Conservation (phyloP, 2,888 invertebrate species). For the Frankliniella intonsa region DNA sequence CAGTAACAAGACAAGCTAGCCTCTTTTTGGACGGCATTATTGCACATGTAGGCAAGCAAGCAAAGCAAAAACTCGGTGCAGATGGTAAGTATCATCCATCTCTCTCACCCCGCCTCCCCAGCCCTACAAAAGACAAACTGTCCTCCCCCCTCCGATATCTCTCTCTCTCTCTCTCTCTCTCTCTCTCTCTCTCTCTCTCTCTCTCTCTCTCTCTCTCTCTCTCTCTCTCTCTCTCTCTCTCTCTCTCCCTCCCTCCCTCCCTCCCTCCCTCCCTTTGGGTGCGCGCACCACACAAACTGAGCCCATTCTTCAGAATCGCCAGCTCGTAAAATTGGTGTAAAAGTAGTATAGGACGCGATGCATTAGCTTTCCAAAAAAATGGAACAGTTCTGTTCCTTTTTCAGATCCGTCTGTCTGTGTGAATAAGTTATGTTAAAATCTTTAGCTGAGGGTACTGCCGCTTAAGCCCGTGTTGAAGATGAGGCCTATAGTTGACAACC, state of each 20-base stretch:
- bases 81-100: constrained; percentile 8
- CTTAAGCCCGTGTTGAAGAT: background rate
- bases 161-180: background rate
- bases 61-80: background rate
- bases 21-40: too few species aligned
- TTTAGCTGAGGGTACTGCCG: background rate
- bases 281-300: background rate
- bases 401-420: background rate
- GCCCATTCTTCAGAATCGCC: background rate
- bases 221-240: background rate
- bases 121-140: background rate
- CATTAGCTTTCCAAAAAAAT: constrained; percentile 8
- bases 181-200: background rate
- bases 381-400: background rate
- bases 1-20: too few species aligned
- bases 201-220: background rate
- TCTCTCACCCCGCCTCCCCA: background rate
- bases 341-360: constrained; percentile 6
- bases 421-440: too few species aligned
- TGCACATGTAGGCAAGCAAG: too few species aligned
- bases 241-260: background rate
- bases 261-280: background rate
- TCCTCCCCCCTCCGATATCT: background rate
- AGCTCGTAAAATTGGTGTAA: constrained; percentile 22
- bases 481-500: too few species aligned